Conservation (phyloP, 2,797 vertebrate species). For the Myiotriccus ornatus region DNA sequence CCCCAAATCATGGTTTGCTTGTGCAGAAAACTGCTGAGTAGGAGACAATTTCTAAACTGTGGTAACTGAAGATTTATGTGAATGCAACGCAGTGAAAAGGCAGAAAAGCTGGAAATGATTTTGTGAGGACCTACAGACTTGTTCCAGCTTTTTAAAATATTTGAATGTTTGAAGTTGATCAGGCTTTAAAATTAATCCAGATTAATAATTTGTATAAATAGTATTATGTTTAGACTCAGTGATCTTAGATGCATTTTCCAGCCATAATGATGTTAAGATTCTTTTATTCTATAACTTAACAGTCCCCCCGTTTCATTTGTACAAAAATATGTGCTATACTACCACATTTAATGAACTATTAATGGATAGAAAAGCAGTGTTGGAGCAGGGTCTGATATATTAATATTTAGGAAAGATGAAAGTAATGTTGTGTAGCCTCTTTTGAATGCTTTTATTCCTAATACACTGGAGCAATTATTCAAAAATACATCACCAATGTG, state of each 20-base stretch:
- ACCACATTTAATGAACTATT: background rate
- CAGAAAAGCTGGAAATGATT: background rate
- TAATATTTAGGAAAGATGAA: conserved; percentile 20
- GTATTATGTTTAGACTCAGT: background rate
- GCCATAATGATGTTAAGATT: background rate
- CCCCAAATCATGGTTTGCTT: background rate
- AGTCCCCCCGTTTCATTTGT: background rate
- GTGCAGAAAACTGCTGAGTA: background rate
- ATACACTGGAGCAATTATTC: conserved; percentile 6
- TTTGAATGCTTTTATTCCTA: conserved; percentile 18
- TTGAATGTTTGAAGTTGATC: background rate
- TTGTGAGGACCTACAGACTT: background rate
- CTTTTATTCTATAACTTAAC: background rate
- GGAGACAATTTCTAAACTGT: background rate
- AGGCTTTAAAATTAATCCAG: background rate
- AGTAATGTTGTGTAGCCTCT: background rate
- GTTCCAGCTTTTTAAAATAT: background rate
- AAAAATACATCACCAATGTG: background rate
- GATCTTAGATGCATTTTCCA: background rate
- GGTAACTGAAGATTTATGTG: background rate
- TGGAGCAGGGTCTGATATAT: background rate
- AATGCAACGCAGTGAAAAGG: background rate
- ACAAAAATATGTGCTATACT: background rate
- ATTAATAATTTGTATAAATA: background rate
- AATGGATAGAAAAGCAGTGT: background rate